Evolutionary conservation across 2,797 vertebrate species (phyloP), one percentile per base, ranked within the genome.

Genomic region (Distichodus sexfasciatus): DNA sequence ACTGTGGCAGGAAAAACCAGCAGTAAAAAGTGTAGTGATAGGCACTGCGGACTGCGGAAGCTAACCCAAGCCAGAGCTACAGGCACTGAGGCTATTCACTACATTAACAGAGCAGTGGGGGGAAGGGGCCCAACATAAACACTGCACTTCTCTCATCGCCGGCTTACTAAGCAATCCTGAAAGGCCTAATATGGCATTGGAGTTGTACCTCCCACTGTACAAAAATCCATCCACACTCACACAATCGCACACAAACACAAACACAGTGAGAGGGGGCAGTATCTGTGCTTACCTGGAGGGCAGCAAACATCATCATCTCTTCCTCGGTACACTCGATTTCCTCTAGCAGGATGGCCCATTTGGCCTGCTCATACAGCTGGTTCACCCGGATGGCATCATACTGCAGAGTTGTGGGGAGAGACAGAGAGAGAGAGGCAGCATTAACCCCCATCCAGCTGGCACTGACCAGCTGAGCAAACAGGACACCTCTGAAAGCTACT

Each of bases 291-390:
- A 99, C 97, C 95, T 99, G 97, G 85, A 99, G 86, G 1, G 97
- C 97, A 6, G 97, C 97, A 74, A 99, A 99, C 97, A 99, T 99
- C 97, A 99, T 99, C 96, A 98, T 99, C 86, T 99, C 97, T 79
- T 99, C 97, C 82, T 99, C 97, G 0, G 97, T 99, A 87, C 97
- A 99, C 80, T 99, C 97, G 5, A 99, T 99, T 87, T 99, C 97
- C 90, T 99, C 97, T 83, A 99, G 90, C 71, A 99, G 93, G 77
- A 99, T 98, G 12, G 96, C 95, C 97, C 97, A 99, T 66, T 98
- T 98, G 76, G 94, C 89, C 85, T 99, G 97, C 72, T 99, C 97
- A 3, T 96, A 99, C 58, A 99, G 95, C 87, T 99, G 97, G 87
- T 99, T 99, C 86, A 99, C 97, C 85, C 97, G 86, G 88, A 99